phyloP scores from a whole-genome alignment of 2,113 vertebrate species.

The Myotis lucifugus region DNA sequence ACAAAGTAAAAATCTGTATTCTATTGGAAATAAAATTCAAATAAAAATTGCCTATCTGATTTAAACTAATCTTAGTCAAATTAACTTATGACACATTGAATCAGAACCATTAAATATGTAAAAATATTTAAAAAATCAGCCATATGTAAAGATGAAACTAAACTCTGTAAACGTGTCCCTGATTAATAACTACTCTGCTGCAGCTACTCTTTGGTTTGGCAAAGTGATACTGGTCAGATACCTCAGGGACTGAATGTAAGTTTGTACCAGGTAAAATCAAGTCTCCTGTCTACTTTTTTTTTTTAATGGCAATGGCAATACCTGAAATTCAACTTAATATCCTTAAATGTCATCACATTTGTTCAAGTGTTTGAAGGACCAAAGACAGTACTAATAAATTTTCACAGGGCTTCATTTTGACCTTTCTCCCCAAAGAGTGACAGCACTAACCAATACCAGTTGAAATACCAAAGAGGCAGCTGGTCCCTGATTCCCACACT shows the following conservation, averaged over 20 bases:
- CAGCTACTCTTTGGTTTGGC: slow-evolving; percentile 84
- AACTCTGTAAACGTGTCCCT: slow-evolving; percentile 72
- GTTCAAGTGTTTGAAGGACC: slow-evolving; percentile 51
- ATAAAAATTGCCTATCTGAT: slow-evolving; percentile 80
- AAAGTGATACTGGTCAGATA: slow-evolving; percentile 60
- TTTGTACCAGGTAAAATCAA: slow-evolving; percentile 23
- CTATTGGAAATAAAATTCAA: slow-evolving; percentile 82
- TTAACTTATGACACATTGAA: slow-evolving; percentile 23
- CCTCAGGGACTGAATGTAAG: slow-evolving; percentile 21
- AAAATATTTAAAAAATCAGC: slow-evolving; percentile 73
- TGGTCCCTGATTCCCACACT: neutral
- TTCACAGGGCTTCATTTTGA: slow-evolving; percentile 51
- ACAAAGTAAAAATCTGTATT: slow-evolving; percentile 76
- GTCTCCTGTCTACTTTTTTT: neutral
- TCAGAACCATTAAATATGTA: slow-evolving; percentile 68
- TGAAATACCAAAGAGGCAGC: slow-evolving; percentile 54
- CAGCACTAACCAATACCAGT: neutral
- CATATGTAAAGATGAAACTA: slow-evolving; percentile 77
- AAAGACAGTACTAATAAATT: slow-evolving; percentile 14
- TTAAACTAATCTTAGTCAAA: slow-evolving; percentile 64
- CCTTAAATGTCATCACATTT: slow-evolving; percentile 4
- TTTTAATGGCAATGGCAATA: slow-evolving; percentile 60
- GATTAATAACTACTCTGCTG: slow-evolving; percentile 60
- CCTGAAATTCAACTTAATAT: slow-evolving; percentile 54
- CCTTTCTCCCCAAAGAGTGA: neutral